Percentiles rank a stretch among this genome's conserved stretches.
Conservation (phyloP, 2,888 invertebrate genomes). For the Pterostichus niger region DNA sequence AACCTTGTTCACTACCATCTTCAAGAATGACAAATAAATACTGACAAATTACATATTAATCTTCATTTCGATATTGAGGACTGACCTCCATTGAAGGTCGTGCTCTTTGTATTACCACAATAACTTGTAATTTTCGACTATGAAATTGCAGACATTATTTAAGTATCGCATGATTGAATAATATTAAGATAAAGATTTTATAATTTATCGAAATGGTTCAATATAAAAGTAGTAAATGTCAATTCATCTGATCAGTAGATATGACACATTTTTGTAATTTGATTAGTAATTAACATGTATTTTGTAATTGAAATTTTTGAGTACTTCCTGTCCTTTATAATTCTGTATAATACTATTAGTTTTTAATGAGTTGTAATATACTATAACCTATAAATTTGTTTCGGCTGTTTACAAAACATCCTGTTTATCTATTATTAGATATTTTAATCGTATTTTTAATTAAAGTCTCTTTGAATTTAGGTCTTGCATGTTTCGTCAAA, state of each 20-base stretch:
- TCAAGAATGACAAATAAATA: conserved; percentile 43
- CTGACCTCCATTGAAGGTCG: neutral
- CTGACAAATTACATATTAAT: conserved; percentile 35
- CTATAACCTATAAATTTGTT: conserved; percentile 51
- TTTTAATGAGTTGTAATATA: conserved; percentile 51
- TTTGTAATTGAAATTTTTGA: conserved; percentile 44
- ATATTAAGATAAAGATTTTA: neutral
- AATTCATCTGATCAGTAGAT: neutral
- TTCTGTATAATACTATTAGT: conserved; percentile 41
- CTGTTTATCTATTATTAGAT: conserved; percentile 50
- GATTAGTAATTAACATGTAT: conserved; percentile 26
- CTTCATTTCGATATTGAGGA: conserved; percentile 17
- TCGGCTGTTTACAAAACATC: conserved; percentile 51
- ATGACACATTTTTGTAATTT: conserved; percentile 12
- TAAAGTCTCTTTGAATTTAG: conserved; percentile 13
- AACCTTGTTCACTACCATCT: conserved; percentile 32
- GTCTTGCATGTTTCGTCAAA: conserved; percentile 9
- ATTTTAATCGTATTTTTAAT: conserved; percentile 34
- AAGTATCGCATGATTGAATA: neutral
- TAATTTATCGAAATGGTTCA: neutral
- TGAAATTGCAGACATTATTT: neutral
- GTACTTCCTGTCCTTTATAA: conserved; percentile 39
- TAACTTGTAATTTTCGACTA: conserved; percentile 13
- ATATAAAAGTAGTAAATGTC: conserved; percentile 6
- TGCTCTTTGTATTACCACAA: conserved; percentile 27